phyloP scores from a whole-genome alignment of 2,888 invertebrate species.

The Operophtera brumata region DNA sequence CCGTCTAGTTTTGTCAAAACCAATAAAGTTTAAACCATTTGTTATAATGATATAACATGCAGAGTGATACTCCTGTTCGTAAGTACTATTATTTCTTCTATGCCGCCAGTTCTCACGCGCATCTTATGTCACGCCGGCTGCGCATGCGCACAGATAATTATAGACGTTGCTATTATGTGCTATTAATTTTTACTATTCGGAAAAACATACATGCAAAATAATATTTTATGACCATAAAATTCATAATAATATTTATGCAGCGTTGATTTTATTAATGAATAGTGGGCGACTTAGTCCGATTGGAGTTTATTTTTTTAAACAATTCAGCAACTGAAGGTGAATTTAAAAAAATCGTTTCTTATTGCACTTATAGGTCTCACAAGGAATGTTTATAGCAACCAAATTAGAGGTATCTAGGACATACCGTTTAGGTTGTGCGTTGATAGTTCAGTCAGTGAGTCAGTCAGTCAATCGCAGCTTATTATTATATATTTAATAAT shows the following conservation, averaged over 20 bases:
- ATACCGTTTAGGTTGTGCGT: too few relatives aligned
- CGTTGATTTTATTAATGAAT: not conserved
- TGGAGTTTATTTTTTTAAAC: too few relatives aligned
- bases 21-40: too few relatives aligned
- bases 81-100: not conserved
- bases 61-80: not conserved
- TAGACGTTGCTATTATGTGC: conserved; percentile 21
- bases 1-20: not conserved
- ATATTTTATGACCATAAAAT: conserved; percentile 11
- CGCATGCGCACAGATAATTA: conserved; percentile 42
- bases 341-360: too few relatives aligned
- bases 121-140: conserved; percentile 55
- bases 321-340: too few relatives aligned
- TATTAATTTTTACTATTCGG: conserved; percentile 19
- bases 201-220: conserved; percentile 3
- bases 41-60: not conserved
- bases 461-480: too few relatives aligned
- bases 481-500: too few relatives aligned
- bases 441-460: too few relatives aligned
- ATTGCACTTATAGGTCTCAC: too few relatives aligned
- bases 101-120: conserved; percentile 50
- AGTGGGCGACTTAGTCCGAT: too few relatives aligned
- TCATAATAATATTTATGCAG: not conserved
- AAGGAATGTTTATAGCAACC: too few relatives aligned
- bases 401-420: too few relatives aligned